Conservation (phyloP, 2,113 vertebrate species). For the Neotoma lepida region DNA sequence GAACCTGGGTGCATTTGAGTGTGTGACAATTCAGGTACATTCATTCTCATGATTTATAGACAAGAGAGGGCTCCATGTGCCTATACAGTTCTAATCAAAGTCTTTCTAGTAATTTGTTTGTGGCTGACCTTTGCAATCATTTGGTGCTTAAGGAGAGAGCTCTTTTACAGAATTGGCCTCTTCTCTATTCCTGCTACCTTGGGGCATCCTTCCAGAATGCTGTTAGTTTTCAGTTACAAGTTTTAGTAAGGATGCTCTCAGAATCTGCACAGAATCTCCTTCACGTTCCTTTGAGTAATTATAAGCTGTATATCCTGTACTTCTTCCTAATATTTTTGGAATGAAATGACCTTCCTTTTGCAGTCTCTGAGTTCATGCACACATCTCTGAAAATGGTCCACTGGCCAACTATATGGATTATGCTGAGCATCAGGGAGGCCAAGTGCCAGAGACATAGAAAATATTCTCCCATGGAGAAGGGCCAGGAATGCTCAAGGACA, state of each 20-base stretch:
- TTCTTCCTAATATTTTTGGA: neutral
- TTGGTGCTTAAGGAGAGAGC: neutral
- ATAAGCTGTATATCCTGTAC: neutral
- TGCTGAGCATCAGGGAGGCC: neutral
- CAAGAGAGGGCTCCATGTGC: neutral
- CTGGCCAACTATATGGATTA: slow-evolving; percentile 20
- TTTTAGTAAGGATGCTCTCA: slow-evolving; percentile 1
- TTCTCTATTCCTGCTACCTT: neutral
- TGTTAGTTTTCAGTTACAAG: neutral
- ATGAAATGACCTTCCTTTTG: neutral
- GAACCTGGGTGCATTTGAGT: neutral
- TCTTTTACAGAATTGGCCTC: neutral
- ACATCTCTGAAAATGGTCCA: slow-evolving; percentile 20
- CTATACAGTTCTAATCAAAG: neutral
- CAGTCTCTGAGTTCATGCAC: neutral
- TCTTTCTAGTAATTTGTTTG: neutral
- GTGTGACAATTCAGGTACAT: neutral
- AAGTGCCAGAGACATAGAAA: slow-evolving; percentile 27
- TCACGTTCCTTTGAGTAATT: neutral
- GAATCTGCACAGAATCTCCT: neutral
- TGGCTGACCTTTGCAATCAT: slow-evolving; percentile 10
- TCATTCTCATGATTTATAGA: neutral
- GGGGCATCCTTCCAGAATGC: neutral
- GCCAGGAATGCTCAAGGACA: slow-evolving; percentile 34
- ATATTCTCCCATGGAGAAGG: neutral